A percentile compares a stretch with the other conserved stretches of the same genome.
phyloP scores from a whole-genome alignment of 2,888 invertebrate genomes.

The Cremastinae sp. region DNA sequence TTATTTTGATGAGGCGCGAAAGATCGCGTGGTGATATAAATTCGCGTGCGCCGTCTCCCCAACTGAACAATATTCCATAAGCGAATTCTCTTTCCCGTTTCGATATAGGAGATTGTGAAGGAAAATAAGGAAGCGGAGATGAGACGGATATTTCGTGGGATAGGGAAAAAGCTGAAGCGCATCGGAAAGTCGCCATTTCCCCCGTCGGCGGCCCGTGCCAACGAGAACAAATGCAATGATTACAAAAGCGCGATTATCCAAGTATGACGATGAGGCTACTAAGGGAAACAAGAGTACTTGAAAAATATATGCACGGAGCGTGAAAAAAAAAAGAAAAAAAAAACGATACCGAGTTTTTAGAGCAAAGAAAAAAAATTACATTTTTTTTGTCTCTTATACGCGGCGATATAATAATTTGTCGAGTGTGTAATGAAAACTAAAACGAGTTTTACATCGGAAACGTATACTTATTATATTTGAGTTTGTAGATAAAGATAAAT shows the following conservation, averaged over 20 bases:
- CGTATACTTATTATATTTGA: no score
- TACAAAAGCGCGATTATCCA: conserved; percentile 62
- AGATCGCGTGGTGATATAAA: no score
- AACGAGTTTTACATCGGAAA: no score
- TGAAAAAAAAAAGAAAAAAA: conserved; percentile 22
- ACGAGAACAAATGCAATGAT: conserved; percentile 49
- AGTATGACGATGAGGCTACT: no score
- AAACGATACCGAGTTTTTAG: conserved; percentile 1
- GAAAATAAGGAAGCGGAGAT: conserved; percentile 14
- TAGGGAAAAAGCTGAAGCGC: conserved; percentile 58
- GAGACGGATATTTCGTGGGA: conserved; percentile 9
- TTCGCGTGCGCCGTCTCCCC: conserved; percentile 5
- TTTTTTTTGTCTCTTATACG: no score
- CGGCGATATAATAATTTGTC: no score
- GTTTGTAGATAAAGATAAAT: no score
- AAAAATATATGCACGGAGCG: conserved; percentile 33
- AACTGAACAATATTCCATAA: conserved; percentile 14
- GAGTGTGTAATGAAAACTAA: no score
- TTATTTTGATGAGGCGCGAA: no score
- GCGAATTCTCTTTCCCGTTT: conserved; percentile 29
- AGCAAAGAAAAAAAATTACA: not conserved
- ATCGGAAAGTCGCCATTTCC: conserved; percentile 50
- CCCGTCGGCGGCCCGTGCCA: conserved; percentile 37
- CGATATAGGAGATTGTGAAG: conserved; percentile 11
- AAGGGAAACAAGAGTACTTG: conserved; percentile 9